Percentiles rank a stretch among this genome's conserved stretches.
Conservation (phyloP, 1,140 invertebrate genomes). For the Araneus ventricosus region DNA sequence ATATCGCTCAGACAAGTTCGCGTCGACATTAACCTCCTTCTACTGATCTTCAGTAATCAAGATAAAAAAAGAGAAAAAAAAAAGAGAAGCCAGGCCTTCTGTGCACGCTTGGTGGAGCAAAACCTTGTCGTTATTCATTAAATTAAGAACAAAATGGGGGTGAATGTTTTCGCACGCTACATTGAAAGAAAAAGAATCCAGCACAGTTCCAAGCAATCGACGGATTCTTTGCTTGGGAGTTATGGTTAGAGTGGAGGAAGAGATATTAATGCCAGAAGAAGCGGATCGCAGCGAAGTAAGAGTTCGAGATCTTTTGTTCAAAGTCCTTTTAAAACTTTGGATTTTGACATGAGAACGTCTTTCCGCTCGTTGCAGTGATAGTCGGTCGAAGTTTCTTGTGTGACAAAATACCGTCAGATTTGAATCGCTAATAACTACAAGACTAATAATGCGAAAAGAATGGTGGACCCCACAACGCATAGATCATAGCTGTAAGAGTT, state of each 20-base stretch:
- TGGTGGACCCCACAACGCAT: too few species aligned
- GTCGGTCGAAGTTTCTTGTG: too few species aligned
- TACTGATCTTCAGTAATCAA: background rate
- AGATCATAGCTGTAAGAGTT: too few species aligned
- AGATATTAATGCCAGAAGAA: background rate
- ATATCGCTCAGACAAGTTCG: background rate
- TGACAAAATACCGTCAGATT: too few species aligned
- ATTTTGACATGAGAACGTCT: too few species aligned
- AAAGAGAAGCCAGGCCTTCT: background rate
- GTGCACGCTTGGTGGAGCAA: background rate
- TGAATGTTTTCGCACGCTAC: conserved; percentile 28
- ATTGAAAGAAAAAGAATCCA: background rate
- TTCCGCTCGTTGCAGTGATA: too few species aligned
- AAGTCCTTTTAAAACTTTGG: too few species aligned
- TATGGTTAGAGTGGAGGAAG: background rate
- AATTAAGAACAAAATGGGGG: conserved; percentile 34
- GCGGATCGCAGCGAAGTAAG: too few species aligned
- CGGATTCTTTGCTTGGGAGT: background rate
- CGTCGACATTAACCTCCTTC: background rate
- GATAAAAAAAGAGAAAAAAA: background rate
- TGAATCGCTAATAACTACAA: too few species aligned
- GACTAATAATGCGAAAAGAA: too few species aligned
- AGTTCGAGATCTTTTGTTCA: too few species aligned
- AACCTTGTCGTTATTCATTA: conserved; percentile 31
- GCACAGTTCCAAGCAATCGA: background rate